phyloP scores from a whole-genome alignment of 2,113 vertebrate species.

The Myocastor coypus region DNA sequence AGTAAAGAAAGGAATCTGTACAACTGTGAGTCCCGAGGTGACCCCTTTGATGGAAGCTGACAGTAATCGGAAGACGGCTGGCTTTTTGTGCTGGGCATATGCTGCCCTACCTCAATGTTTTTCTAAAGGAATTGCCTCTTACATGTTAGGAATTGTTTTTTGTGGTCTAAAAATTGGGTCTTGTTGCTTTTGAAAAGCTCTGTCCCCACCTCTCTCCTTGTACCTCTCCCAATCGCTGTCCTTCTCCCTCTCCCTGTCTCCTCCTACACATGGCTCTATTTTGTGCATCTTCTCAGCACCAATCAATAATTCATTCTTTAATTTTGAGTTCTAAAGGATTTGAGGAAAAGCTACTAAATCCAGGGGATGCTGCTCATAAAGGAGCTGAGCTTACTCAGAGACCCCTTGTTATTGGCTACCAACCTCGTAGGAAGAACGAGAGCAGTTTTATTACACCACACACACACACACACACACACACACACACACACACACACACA shows the following conservation, averaged over 20 bases:
- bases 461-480: not conserved
- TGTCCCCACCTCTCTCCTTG: not conserved
- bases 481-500: not conserved
- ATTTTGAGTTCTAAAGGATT: not conserved
- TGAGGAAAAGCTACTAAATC: constrained; percentile 36
- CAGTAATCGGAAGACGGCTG: not conserved
- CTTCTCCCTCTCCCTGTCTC: too few relatives aligned
- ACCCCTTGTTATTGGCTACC: not conserved
- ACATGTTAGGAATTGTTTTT: constrained; percentile 21
- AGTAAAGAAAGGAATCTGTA: not conserved
- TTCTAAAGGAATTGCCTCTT: constrained; percentile 14
- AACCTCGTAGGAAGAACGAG: not conserved
- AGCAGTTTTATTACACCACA: not conserved
- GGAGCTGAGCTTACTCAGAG: not conserved
- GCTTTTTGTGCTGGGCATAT: not conserved
- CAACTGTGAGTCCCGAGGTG: not conserved
- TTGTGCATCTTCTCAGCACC: not conserved
- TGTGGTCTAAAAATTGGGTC: not conserved
- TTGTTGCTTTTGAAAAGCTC: not conserved
- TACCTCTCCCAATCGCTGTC: too few relatives aligned
- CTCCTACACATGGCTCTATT: not conserved
- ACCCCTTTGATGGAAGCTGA: constrained; percentile 7
- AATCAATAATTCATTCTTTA: not conserved
- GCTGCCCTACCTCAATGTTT: constrained; percentile 8
- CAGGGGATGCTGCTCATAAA: not conserved